phyloP scores from a whole-genome alignment of 2,797 vertebrate genomes.

The Microctenopoma lineatum region DNA sequence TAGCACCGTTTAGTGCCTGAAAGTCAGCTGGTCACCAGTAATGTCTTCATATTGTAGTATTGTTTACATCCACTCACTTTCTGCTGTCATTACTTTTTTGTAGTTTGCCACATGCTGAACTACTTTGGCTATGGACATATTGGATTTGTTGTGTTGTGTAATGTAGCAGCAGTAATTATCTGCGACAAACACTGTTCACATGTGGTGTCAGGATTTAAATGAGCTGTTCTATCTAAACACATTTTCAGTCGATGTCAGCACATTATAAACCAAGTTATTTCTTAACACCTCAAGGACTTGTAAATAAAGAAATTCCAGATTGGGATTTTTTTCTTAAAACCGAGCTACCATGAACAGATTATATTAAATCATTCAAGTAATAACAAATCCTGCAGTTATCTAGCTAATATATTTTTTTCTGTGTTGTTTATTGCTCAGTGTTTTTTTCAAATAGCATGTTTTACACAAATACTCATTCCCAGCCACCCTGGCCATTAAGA shows the following conservation, averaged over 20 bases:
- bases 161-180: conserved; percentile 50
- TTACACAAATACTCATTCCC: conserved; percentile 32
- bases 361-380: background rate
- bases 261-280: conserved; percentile 38
- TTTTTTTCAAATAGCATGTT: conserved; percentile 36
- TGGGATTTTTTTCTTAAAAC: background rate
- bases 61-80: conserved; percentile 68
- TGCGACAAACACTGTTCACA: conserved; percentile 57
- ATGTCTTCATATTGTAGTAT: conserved; percentile 57
- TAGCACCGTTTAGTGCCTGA: conserved; percentile 57
- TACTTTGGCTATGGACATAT: conserved; percentile 41
- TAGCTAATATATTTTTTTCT: too few relatives aligned
- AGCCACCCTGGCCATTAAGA: conserved; percentile 35
- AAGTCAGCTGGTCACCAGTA: conserved; percentile 70
- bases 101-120: conserved; percentile 67
- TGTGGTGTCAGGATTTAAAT: conserved; percentile 44
- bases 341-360: conserved; percentile 3
- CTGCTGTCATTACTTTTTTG: conserved; percentile 57
- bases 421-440: background rate
- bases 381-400: background rate
- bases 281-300: conserved; percentile 10
- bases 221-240: conserved; percentile 28
- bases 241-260: conserved; percentile 23
- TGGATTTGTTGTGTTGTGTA: conserved; percentile 46
- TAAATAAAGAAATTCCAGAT: conserved; percentile 11